These are phyloP conservation scores for Balaenoptera acutorostrata DNA, from an alignment of 2,113 vertebrate genomes.

Conservation along the genomic window DNA sequence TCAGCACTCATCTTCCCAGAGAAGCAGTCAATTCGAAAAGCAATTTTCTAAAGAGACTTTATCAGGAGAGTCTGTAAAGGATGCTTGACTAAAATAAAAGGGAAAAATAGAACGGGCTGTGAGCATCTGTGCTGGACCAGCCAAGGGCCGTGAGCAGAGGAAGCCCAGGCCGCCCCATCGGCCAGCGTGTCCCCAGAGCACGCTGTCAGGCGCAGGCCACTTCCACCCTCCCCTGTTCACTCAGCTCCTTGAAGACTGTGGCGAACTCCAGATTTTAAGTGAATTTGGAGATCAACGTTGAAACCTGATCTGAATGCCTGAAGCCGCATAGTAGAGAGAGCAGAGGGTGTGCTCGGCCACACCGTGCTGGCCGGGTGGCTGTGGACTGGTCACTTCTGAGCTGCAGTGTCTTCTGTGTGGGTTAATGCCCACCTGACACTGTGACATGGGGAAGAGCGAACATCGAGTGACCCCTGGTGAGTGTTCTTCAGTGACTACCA, in stretches of 20 bases:
- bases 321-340: not conserved
- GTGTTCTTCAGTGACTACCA: too few species aligned
- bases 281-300: not conserved
- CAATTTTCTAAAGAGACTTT: slow-evolving; percentile 52
- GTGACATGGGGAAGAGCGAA: too few species aligned
- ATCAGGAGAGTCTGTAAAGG: slow-evolving; percentile 6
- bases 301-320: not conserved
- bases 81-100: not conserved
- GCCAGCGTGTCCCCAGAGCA: not conserved
- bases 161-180: accelerated
- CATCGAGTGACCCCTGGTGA: too few species aligned
- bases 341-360: not conserved
- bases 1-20: not conserved
- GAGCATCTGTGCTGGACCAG: not conserved
- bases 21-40: slow-evolving; percentile 54
- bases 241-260: not conserved
- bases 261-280: not conserved
- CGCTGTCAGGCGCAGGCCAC: not conserved
- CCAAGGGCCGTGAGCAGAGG: not conserved
- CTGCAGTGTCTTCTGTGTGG: not conserved
- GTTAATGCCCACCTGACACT: too few species aligned
- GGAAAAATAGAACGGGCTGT: not conserved
- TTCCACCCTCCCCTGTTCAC: not conserved
- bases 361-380: not conserved
- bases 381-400: not conserved